Conservation (phyloP, 2,888 invertebrate species). For the Parapristionchus giblindavisi region DNA sequence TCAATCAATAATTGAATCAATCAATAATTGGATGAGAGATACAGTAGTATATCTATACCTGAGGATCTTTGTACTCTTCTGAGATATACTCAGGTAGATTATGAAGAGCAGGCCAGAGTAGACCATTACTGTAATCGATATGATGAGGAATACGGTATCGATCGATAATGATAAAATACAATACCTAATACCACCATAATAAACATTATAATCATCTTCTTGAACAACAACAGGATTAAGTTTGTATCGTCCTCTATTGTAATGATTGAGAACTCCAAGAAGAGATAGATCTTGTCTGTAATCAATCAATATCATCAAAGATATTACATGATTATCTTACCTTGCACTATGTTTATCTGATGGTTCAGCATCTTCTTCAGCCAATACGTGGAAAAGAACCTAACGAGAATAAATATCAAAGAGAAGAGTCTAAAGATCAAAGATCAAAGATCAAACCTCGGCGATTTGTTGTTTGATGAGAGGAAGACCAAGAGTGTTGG, state of each 20-base stretch:
- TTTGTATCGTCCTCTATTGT: conserved; percentile 68
- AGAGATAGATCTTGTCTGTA: conserved; percentile 67
- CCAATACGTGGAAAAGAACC: conserved; percentile 67
- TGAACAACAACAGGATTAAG: conserved; percentile 69
- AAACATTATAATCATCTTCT: conserved; percentile 66
- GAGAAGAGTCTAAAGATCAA: neutral
- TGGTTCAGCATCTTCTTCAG: conserved; percentile 62
- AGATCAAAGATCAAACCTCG: conserved; percentile 47
- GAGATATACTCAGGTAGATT: conserved; percentile 69
- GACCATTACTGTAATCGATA: conserved; percentile 47
- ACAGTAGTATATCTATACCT: conserved; percentile 40
- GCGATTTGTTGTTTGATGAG: conserved; percentile 67
- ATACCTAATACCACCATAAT: conserved; percentile 62
- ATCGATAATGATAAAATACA: neutral
- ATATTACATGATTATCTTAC: conserved; percentile 18
- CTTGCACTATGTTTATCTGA: conserved; percentile 52
- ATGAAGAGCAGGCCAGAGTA: conserved; percentile 70
- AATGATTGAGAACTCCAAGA: conserved; percentile 68
- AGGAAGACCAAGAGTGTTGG: conserved; percentile 68
- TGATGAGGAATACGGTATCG: neutral
- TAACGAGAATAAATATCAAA: conserved; percentile 8
- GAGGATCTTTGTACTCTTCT: conserved; percentile 64
- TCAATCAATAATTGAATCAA: neutral
- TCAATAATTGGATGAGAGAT: neutral
- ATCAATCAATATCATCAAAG: neutral